Evolutionary conservation across 2,888 invertebrate genomes (phyloP), one percentile per base, ranked within the genome.

Genomic region (Cinara cedri): DNA sequence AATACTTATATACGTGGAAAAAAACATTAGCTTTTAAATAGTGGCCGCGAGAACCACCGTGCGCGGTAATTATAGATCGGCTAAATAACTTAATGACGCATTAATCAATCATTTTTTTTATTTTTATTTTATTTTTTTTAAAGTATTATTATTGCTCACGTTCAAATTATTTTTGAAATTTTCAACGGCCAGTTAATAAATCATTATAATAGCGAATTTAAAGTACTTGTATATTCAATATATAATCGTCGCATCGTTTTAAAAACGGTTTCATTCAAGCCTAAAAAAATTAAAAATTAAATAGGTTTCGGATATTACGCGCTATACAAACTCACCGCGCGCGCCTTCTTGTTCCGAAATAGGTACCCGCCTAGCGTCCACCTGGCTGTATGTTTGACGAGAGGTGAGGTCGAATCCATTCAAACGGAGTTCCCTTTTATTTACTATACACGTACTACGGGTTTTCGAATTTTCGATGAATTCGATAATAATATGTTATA

Each of bases 321-420:
- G 60, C 24, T 6, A n/a, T 49, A 72, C 26, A 49, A 60, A 72
- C 72, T 24, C 57, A 72, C 19, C 19, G 60, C 34, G 49, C n/a
- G n/a, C 13, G 19, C 57, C 72, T 60, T 46, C 46, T 62, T 26
- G 46, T 72, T 60, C 34, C 34, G 34, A 34, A 34, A 34, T 34
- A 6, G 34, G 3, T 4, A 34, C 34, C 34, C 6, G 6, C 34
- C 3, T 34, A n/a, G 34, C 6, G 34, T 34, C 34, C n/a, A n/a
- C n/a, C 46, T 46, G 46, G 19, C 24, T 51, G 24, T 3, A 72
- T n/a, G 19, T 62, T 72, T 62, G n/a, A 62, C 49, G 13, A 72
- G 9, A 60, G 72, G 72, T 49, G 72, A 51, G 72, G 72, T 49
- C 60, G 26, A 60, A 46, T 19, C 19, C 60, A 34, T 72, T 72